Conservation (phyloP, 2,888 invertebrate genomes). For the Callinectes sapidus region DNA sequence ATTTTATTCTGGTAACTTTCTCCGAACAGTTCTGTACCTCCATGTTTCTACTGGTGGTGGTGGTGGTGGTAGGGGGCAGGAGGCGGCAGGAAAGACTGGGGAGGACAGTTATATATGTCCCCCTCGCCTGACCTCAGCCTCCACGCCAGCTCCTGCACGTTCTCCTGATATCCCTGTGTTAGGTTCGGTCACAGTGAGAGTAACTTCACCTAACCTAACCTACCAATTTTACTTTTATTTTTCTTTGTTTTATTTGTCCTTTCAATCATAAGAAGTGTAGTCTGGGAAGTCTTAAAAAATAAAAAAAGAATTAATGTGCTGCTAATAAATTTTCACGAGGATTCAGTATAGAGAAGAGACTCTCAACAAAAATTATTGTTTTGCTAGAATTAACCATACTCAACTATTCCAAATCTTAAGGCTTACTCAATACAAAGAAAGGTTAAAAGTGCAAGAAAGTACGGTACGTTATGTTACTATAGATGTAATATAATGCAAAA, state of each 20-base stretch:
- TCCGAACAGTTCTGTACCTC: conserved; percentile 11
- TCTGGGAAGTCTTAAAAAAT: no score
- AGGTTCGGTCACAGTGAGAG: no score
- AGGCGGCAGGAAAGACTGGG: not conserved
- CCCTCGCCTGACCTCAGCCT: not conserved
- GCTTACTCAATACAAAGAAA: no score
- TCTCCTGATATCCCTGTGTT: not conserved
- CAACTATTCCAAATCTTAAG: no score
- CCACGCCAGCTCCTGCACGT: not conserved
- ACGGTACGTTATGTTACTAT: no score
- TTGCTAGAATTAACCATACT: no score
- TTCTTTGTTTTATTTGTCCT: no score
- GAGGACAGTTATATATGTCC: not conserved
- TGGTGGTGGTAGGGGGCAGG: not conserved
- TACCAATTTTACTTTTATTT: not conserved
- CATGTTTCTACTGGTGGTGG: not conserved
- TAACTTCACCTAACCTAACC: not conserved
- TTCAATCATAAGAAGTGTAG: no score
- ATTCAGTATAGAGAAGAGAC: no score
- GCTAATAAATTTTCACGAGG: no score
- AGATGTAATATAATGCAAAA: not conserved
- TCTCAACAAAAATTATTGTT: no score
- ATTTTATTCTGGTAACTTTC: conserved; percentile 20
- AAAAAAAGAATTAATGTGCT: no score
- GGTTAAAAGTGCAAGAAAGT: not conserved